Evolutionary conservation across 1,140 invertebrate species (phyloP), one percentile per base, ranked within the genome.

Genomic region (Trichonephila clavipes): DNA sequence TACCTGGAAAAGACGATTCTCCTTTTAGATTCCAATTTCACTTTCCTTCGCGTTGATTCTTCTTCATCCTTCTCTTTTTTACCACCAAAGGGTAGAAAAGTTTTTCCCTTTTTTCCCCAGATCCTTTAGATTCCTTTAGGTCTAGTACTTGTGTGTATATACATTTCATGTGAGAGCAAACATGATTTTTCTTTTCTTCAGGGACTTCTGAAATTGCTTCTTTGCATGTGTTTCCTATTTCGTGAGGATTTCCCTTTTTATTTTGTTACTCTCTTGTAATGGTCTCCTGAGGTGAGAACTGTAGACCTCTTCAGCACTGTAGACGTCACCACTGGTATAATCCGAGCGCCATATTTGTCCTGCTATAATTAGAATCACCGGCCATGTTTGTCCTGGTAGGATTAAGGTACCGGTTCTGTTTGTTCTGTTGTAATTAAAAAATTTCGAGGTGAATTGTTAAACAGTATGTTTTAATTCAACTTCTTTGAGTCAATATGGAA

Each of bases 11-110:
- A 69, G 83, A 51, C 91, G 64, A 62, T 72, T 92, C 91, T 92
- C 62, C 91, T 77, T 92, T 92, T 92, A 92, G 82, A 92, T 92
- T 92, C 91, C 91, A 92, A 92, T 92, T 92, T 91, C 90, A 91
- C 90, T 91, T 91, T 64, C 90, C 72, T 85, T 83, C 77, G 21
- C 77, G 21, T 59, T 91, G 90, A 91, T 91, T 91, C 90, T 40
- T 77, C 34, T 85, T 91, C 44, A 0, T 81, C 34, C 34, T 83
- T 24, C 83, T 19, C 59, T 77, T 85, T 91, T 91, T 91, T 85
- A 64, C 90, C 77, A 91, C 90, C 90, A 91, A 91, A 64, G 81
- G 81, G 81, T 83, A 62, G 59, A 44, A 91, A 91, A 83, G 58
- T 28, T 82, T 91, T 81, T 61, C n/a, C 34, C n/a, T 83, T 83